Conservation (phyloP, 2,797 vertebrate species). For the Chanos chanos region DNA sequence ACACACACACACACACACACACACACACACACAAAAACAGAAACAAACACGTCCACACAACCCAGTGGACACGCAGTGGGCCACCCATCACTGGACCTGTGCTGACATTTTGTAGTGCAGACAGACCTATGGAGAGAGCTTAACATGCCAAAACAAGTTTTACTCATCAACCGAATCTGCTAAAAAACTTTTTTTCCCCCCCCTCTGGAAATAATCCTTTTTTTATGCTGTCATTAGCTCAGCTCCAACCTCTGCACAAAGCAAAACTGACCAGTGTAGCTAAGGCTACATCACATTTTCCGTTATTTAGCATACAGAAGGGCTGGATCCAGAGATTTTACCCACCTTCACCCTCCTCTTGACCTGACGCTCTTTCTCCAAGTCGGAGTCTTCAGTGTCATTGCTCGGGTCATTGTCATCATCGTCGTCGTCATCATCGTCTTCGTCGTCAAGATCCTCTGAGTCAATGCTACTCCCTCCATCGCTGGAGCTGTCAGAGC, state of each 20-base stretch:
- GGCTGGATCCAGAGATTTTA: no score
- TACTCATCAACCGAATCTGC: no score
- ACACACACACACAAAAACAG: slow-evolving; percentile 1
- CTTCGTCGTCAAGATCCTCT: slow-evolving; percentile 77
- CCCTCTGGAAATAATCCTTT: no score
- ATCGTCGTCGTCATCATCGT: slow-evolving; percentile 71
- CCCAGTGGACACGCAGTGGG: slow-evolving; percentile 39
- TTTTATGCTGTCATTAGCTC: no score
- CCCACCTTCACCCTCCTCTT: slow-evolving; percentile 76
- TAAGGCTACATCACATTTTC: no score
- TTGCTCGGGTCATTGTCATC: slow-evolving; percentile 78
- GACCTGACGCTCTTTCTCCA: slow-evolving; percentile 73
- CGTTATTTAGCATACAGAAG: no score
- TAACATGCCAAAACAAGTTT: no score
- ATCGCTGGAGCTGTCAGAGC: slow-evolving; percentile 87
- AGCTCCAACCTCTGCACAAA: no score
- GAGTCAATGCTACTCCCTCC: slow-evolving; percentile 86
- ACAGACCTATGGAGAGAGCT: background rate
- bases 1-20: background rate
- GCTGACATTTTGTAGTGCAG: slow-evolving; percentile 42
- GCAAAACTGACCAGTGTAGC: no score
- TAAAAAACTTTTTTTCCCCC: no score
- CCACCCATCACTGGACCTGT: slow-evolving; percentile 47
- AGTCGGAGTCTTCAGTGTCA: slow-evolving; percentile 85
- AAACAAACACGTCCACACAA: background rate